Evolutionary conservation across 2,797 vertebrate genomes (phyloP).

Genomic region (Oreochromis grahami): DNA sequence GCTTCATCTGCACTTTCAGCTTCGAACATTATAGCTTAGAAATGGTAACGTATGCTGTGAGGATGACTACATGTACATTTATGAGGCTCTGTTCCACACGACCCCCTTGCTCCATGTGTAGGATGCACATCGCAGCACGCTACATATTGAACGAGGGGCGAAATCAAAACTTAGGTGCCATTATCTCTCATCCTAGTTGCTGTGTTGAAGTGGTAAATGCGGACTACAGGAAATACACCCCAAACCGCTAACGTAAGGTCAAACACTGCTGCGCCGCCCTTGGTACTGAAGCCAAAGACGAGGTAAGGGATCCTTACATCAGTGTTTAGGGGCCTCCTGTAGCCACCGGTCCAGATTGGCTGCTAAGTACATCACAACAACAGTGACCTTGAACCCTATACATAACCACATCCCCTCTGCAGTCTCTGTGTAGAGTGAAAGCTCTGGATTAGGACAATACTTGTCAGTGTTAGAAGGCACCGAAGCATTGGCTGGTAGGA

Average conservation of each 20-base stretch:
- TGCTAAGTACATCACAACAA: conserved; percentile 41
- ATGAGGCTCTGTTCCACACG: conserved; percentile 58
- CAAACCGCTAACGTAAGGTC: conserved; percentile 29
- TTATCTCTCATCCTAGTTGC: conserved; percentile 30
- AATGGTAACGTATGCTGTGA: conserved; percentile 61
- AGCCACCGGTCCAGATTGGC: conserved; percentile 45
- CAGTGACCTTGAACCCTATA: conserved; percentile 42
- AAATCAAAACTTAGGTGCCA: conserved; percentile 33
- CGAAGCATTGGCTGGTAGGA: conserved; percentile 76
- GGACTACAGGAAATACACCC: conserved; percentile 1
- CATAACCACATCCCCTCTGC: conserved; percentile 49
- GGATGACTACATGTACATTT: conserved; percentile 66
- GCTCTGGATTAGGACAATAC: conserved; percentile 77
- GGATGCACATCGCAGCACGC: conserved; percentile 43
- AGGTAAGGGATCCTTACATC: conserved; percentile 29
- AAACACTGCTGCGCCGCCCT: conserved; percentile 34
- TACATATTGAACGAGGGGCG: conserved; percentile 33
- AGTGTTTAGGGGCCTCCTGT: conserved; percentile 24
- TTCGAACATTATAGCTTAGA: conserved; percentile 73
- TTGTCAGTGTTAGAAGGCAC: conserved; percentile 80
- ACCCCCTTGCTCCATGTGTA: conserved; percentile 47
- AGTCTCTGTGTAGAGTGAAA: conserved; percentile 63
- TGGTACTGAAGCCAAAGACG: conserved; percentile 23
- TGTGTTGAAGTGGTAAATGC: conserved; percentile 26
- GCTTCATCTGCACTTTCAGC: conserved; percentile 75